Base-by-base conservation (phyloP, 2,113 vertebrate genomes). In the Hippopotamus amphibius region DNA sequence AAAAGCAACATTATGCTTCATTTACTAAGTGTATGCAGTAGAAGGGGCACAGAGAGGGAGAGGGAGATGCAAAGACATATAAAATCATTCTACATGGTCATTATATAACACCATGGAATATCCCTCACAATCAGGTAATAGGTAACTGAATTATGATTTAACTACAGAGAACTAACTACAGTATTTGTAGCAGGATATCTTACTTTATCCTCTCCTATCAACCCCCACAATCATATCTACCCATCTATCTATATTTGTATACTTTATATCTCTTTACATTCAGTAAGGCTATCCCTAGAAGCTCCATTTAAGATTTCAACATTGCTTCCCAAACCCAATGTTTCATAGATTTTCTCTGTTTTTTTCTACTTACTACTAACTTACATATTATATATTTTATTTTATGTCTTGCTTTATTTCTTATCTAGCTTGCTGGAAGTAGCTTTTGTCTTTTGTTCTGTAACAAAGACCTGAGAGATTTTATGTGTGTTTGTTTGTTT, bases 401-500 rank as follows among this genome's bases (percentile, higher is more conserved):
- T 41, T 83, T 94, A 7, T 53, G 48, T 90, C 19, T 82, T 90
- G 33, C 11, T 79, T 72, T 74, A 84, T 48, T 94, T 72, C 48
- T 90, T 55, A 61, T 72, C 57, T 74, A 74, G 21, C 30, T 50
- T 63, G n/a, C 12, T 46, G 69, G 65, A 97, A 84, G 6, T 33
- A 28, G 1, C 24, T 90, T 79, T 90, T 37, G 2, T 69, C 3
- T 55, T 88, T 59, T 69, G 53, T 43, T 59, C 26, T 43, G 7
- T 5, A 57, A 14, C 21, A 53, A n/a, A 87, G 16, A 74, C 13
- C 9, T n/a, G 16, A 79, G 61, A 59, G 11, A 28, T 43, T 30
- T 57, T 50, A 30, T 43, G 53, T 79, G 65, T 80, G 48, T 83
- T 77, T 96, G 13, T 41, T 65, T 86, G 55, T 92, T 88, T 96